Evolutionary conservation across 2,797 vertebrate species (phyloP).

Genomic region (Natrix natrix): DNA sequence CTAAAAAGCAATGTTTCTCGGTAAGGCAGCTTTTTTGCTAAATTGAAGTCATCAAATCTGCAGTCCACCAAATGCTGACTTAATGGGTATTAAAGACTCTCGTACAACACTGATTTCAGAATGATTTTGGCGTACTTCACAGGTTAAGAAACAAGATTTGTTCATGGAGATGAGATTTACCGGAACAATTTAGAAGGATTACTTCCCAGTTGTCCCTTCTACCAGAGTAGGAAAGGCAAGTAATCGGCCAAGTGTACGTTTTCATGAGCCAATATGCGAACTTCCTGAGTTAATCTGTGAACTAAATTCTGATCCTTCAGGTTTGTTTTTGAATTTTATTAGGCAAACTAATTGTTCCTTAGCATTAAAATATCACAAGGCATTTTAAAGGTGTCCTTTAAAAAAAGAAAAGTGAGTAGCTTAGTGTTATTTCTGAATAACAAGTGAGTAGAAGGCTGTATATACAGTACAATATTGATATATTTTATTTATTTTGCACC

Average conservation of each 20-base stretch:
- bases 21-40: background rate
- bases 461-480: background rate
- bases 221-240: background rate
- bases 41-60: background rate
- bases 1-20: background rate
- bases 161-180: background rate
- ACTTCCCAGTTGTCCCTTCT: background rate
- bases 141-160: background rate
- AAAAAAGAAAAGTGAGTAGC: background rate
- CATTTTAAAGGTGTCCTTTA: background rate
- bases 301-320: background rate
- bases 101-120: background rate
- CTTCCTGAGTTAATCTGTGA: background rate
- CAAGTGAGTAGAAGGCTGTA: background rate
- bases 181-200: background rate
- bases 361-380: background rate
- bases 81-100: background rate
- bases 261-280: background rate
- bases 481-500: slow-evolving; percentile 5
- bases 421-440: background rate
- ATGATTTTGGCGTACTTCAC: background rate
- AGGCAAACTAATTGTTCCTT: background rate
- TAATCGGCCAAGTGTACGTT: background rate
- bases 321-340: background rate
- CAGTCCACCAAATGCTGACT: background rate